Evolutionary conservation across 2,113 vertebrate genomes (phyloP).

Genomic region (human (Homo sapiens)): GRCh38 chr11:103647501-103648000

Average conservation of each 20-base stretch:
- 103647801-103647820: conserved; percentile 9
- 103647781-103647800: not conserved
- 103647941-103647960: not conserved
- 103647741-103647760: not conserved
- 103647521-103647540: not conserved
- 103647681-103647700: not conserved
- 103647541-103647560: not conserved
- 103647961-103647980: not conserved
- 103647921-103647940: not conserved
- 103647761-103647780: not conserved
- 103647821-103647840: not conserved
- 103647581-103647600: not conserved
- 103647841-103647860: not conserved
- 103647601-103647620: not conserved
- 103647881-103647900: not conserved
- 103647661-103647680: not conserved
- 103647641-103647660: not conserved
- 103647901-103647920: not conserved
- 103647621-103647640: not conserved
- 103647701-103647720: no score
- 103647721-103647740: not conserved
- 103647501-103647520: not conserved
- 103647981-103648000: not conserved
- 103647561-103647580: not conserved
- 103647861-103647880: not conserved